Evolutionary conservation across 2,888 invertebrate species (phyloP).

Genomic region (Melolontha melolontha): DNA sequence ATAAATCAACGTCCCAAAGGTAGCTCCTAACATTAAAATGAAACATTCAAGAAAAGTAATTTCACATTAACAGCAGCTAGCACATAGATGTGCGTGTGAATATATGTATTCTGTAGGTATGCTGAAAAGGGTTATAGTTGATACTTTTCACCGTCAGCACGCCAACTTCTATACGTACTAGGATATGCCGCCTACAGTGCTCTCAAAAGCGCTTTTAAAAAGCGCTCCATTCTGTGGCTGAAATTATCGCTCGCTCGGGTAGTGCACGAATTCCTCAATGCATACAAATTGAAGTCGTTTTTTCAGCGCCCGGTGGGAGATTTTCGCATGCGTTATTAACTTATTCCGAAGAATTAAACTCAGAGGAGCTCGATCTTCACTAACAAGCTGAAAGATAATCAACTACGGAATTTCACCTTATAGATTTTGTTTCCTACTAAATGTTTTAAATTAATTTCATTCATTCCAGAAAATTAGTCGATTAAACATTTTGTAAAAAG

Average conservation of each 20-base stretch:
- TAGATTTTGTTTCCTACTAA: neutral
- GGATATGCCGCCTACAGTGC: constrained; percentile 11
- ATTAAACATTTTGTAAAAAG: too few species aligned
- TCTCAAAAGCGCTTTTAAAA: constrained; percentile 20
- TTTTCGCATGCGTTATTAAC: constrained; percentile 36
- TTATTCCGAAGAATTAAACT: constrained; percentile 34
- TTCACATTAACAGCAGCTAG: constrained; percentile 12
- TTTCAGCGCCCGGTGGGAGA: constrained; percentile 19
- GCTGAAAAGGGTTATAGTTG: constrained; percentile 28
- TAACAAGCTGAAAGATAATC: constrained; percentile 22
- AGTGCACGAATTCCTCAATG: constrained; percentile 17
- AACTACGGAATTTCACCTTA: neutral
- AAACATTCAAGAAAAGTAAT: constrained; percentile 27
- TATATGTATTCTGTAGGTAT: neutral
- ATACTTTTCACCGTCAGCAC: constrained; percentile 18
- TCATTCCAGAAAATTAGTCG: too few species aligned
- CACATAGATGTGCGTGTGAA: neutral
- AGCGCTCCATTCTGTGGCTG: constrained; percentile 22
- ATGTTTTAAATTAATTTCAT: neutral
- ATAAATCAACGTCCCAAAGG: too few species aligned
- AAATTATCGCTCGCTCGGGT: constrained; percentile 27
- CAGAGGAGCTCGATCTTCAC: constrained; percentile 6
- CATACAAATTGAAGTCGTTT: constrained; percentile 38
- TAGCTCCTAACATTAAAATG: neutral
- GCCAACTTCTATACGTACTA: neutral